Conservation (phyloP, 1,140 invertebrate species). For the Littorina saxatilis region DNA sequence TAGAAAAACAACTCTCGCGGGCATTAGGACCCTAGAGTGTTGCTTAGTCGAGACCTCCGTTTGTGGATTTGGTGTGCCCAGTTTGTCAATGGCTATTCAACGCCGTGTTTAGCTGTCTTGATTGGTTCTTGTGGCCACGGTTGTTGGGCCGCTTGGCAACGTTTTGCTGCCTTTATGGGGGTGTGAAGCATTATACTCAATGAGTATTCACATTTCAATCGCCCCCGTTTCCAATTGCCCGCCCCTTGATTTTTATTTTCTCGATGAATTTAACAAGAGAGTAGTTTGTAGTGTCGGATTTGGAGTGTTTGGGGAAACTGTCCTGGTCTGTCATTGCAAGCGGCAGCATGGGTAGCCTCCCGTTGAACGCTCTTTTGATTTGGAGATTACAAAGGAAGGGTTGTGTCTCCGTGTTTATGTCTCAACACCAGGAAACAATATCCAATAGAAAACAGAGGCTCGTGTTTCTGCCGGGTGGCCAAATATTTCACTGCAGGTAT, state of each 20-base stretch:
- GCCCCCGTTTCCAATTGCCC: too few relatives aligned
- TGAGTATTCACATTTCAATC: too few relatives aligned
- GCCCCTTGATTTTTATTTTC: too few relatives aligned
- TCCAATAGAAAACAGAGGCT: too few relatives aligned
- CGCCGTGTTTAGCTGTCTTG: neutral
- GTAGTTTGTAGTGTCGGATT: too few relatives aligned
- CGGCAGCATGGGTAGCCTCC: neutral
- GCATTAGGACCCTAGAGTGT: neutral
- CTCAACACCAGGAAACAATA: too few relatives aligned
- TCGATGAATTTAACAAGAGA: neutral
- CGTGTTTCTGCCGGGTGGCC: too few relatives aligned
- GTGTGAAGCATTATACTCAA: too few relatives aligned
- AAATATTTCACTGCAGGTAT: too few relatives aligned
- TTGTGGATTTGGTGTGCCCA: neutral
- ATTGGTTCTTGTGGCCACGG: neutral
- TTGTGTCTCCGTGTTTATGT: too few relatives aligned
- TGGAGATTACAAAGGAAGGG: neutral
- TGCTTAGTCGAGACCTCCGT: neutral
- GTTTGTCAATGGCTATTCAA: neutral
- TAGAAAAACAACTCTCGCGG: constrained; percentile 8
- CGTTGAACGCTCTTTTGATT: neutral
- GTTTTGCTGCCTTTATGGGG: neutral
- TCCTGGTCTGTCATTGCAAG: too few relatives aligned
- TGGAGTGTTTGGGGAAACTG: too few relatives aligned
- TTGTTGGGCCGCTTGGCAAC: neutral